A percentile compares a stretch with the other conserved stretches of the same genome.
These are phyloP conservation scores for Leptopilina syphax DNA, from an alignment of 2,888 invertebrate genomes.

Conservation along the genomic window DNA sequence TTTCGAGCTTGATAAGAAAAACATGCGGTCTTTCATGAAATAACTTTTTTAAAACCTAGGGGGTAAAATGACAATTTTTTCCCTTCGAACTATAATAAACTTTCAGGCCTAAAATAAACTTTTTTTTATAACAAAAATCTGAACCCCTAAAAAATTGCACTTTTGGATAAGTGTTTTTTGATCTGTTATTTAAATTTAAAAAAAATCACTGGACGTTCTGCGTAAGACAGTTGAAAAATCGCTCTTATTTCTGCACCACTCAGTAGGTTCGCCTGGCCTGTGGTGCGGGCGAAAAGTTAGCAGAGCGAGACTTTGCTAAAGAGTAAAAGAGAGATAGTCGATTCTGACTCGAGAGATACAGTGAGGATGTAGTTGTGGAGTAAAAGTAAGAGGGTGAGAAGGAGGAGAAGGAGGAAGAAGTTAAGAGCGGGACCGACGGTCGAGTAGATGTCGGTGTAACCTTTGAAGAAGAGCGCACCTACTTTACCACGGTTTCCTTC, in stretches of 20 bases:
- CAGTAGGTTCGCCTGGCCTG: constrained; percentile 24
- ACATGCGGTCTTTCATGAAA: too few relatives aligned
- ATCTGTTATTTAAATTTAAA: constrained; percentile 5
- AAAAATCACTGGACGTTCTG: not conserved
- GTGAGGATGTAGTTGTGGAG: constrained; percentile 46
- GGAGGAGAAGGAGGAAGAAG: constrained; percentile 37
- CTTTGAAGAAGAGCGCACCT: constrained; percentile 56
- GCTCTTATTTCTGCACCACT: constrained; percentile 38
- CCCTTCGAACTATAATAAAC: too few relatives aligned
- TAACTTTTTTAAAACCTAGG: too few relatives aligned
- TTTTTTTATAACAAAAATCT: too few relatives aligned
- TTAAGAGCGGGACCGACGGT: constrained; percentile 45
- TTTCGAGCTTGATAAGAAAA: too few relatives aligned
- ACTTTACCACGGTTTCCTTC: constrained; percentile 53
- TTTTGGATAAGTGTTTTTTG: not conserved
- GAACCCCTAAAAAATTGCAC: not conserved
- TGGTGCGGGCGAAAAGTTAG: constrained; percentile 53
- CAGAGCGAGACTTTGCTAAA: constrained; percentile 51
- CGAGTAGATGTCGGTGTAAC: constrained; percentile 53
- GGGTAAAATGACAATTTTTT: too few relatives aligned
- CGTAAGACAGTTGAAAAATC: constrained; percentile 17
- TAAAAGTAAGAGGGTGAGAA: constrained; percentile 35
- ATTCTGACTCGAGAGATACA: constrained; percentile 43
- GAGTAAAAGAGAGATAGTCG: constrained; percentile 42
- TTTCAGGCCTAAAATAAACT: too few relatives aligned